phyloP scores from a whole-genome alignment of 2,797 vertebrate species.

The Cryptoprocta ferox region DNA sequence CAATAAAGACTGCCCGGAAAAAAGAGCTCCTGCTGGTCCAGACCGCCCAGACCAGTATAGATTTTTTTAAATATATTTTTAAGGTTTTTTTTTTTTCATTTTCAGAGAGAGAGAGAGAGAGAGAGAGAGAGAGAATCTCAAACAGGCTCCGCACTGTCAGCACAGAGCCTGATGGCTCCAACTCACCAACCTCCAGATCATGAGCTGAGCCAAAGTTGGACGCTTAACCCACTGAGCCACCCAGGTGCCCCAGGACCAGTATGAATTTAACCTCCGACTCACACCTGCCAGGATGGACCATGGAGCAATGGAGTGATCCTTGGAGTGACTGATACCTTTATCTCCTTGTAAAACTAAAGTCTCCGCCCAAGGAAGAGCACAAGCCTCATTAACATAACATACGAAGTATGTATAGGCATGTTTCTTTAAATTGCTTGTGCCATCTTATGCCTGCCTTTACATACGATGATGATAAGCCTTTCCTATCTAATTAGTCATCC shows the following conservation, averaged over 20 bases:
- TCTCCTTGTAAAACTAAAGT: background rate
- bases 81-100: too few relatives aligned
- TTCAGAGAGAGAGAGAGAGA: too few relatives aligned
- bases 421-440: background rate
- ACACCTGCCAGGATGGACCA: background rate
- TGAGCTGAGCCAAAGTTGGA: too few relatives aligned
- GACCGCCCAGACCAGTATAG: background rate
- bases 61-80: background rate
- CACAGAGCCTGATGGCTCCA: too few relatives aligned
- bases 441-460: background rate
- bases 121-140: too few relatives aligned
- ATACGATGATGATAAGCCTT: background rate
- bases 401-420: background rate
- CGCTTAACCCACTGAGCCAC: too few relatives aligned
- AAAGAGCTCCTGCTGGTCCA: background rate
- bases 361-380: background rate
- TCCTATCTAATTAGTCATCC: background rate
- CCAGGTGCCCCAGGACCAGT: background rate
- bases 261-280: background rate
- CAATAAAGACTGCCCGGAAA: background rate
- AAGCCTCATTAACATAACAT: background rate
- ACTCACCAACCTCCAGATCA: too few relatives aligned
- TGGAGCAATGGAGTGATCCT: background rate
- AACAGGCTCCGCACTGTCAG: too few relatives aligned
- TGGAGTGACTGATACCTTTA: too few relatives aligned